Conservation (phyloP, 2,888 invertebrate genomes). For the Andricus quercusramuli region DNA sequence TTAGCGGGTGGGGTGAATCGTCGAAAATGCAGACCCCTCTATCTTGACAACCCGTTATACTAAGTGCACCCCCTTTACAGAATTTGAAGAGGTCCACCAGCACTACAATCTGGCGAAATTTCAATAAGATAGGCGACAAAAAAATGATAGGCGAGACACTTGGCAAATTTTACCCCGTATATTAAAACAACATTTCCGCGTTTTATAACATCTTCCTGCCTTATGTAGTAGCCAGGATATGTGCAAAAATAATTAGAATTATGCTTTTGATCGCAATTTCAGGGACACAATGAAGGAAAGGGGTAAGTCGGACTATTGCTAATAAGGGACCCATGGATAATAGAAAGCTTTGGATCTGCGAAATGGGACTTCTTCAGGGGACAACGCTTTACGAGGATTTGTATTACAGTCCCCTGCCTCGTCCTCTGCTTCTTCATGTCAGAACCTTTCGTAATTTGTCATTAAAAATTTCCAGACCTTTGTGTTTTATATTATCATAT, state of each 20-base stretch:
- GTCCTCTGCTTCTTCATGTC: slow-evolving; percentile 39
- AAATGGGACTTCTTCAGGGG: slow-evolving; percentile 69
- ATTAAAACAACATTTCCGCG: no score
- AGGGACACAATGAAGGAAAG: slow-evolving; percentile 52
- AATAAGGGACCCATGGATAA: slow-evolving; percentile 76
- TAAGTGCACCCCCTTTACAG: no score
- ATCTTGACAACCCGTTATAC: no score
- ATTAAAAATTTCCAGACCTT: not conserved
- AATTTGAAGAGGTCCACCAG: no score
- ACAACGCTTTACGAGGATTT: slow-evolving; percentile 70
- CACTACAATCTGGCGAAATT: no score
- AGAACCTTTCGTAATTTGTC: not conserved
- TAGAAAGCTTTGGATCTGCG: slow-evolving; percentile 69
- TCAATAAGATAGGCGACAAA: no score
- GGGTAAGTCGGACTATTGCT: slow-evolving; percentile 74
- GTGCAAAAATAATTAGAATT: slow-evolving; percentile 69
- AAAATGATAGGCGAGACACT: no score
- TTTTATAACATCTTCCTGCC: no score
- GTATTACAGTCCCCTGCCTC: slow-evolving; percentile 61
- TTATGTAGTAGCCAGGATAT: no score
- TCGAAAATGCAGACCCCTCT: no score
- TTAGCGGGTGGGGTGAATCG: no score
- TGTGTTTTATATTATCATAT: not conserved
- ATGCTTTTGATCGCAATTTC: slow-evolving; percentile 72
- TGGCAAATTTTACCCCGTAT: no score